phyloP scores from a whole-genome alignment of 2,797 vertebrate species.

The Galago senegalensis region DNA sequence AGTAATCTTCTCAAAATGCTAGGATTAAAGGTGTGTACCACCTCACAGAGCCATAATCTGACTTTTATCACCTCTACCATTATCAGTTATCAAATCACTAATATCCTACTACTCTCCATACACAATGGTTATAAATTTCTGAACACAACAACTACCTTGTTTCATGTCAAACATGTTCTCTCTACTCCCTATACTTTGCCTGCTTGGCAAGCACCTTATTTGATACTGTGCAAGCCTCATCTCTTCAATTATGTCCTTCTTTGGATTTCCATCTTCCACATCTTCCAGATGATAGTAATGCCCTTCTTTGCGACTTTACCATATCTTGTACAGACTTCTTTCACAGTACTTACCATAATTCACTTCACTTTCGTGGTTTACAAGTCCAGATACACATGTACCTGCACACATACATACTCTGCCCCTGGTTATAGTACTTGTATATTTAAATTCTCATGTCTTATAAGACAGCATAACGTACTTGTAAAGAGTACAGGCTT shows the following conservation, averaged over 20 bases:
- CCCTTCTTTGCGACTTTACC: background rate
- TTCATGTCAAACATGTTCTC: background rate
- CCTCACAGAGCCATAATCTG: background rate
- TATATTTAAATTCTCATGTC: background rate
- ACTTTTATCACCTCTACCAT: background rate
- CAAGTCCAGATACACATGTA: background rate
- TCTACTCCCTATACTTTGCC: background rate
- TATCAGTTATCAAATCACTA: background rate
- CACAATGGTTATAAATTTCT: background rate
- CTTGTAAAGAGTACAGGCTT: background rate
- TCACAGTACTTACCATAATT: background rate
- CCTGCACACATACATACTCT: background rate
- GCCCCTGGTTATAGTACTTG: conserved; percentile 16
- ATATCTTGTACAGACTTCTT: background rate
- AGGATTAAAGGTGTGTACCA: too few relatives aligned
- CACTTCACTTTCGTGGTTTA: background rate
- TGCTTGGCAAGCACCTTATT: conserved; percentile 10
- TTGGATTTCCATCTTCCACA: background rate
- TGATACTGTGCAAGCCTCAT: background rate
- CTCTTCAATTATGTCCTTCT: background rate
- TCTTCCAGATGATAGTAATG: background rate
- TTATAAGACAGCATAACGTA: background rate
- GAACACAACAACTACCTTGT: background rate
- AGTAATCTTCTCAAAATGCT: background rate
- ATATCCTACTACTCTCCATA: background rate